Evolutionary conservation across 1,140 invertebrate species (phyloP).

Genomic region (Pectinophora gossypiella): DNA sequence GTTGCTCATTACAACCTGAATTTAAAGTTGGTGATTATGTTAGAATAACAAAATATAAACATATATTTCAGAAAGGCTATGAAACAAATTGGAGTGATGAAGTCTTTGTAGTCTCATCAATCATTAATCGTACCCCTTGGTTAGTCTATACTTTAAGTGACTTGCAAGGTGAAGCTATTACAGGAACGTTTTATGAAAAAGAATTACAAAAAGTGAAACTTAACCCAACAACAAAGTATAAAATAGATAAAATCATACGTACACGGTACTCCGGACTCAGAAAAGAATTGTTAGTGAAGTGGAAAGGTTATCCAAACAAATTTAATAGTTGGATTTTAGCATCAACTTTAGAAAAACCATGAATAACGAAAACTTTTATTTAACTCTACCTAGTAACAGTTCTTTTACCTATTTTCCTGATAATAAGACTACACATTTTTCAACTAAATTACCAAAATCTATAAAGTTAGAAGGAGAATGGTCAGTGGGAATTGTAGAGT

Average conservation of each 20-base stretch:
- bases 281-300: conserved; percentile 31
- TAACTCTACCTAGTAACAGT: background rate
- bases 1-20: background rate
- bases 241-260: conserved; percentile 33
- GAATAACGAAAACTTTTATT: background rate
- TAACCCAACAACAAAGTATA: conserved; percentile 1
- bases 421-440: conserved; percentile 33
- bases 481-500: conserved; percentile 32
- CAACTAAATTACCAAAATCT: conserved; percentile 35
- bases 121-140: conserved; percentile 11
- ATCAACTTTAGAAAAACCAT: conserved; percentile 16
- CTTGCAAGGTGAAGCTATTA: background rate
- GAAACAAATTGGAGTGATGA: conserved; percentile 44
- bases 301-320: conserved; percentile 35
- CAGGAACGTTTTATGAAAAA: background rate
- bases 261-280: conserved; percentile 20
- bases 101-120: conserved; percentile 39
- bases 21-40: conserved; percentile 21
- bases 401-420: conserved; percentile 19
- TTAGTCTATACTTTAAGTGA: background rate
- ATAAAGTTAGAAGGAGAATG: conserved; percentile 30
- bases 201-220: background rate
- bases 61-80: conserved; percentile 32
- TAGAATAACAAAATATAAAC: conserved; percentile 21
- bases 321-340: conserved; percentile 25